A percentile compares a stretch with the other conserved stretches of the same genome.
These are phyloP conservation scores for Capreolus pygargus DNA, from an alignment of 2,113 vertebrate species.

Conservation along the genomic window DNA sequence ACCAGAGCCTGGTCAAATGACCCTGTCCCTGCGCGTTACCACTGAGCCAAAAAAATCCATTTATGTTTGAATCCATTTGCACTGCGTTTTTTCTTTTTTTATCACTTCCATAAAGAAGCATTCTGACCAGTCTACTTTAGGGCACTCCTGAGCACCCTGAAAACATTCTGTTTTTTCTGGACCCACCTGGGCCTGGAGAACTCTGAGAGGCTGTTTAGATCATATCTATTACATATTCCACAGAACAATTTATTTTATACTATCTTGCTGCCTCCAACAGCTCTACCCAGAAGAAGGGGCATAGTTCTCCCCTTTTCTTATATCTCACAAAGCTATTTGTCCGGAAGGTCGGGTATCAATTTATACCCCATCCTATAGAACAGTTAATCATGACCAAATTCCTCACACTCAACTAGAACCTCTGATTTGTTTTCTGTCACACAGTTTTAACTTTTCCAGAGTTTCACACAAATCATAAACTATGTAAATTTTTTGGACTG, in stretches of 20 bases:
- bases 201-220: background rate
- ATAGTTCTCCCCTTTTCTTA: background rate
- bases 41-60: background rate
- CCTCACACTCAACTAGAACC: background rate
- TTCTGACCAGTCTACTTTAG: background rate
- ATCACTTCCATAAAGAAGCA: background rate
- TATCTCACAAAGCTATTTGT: background rate
- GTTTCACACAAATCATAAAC: background rate
- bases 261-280: background rate
- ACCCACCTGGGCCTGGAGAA: background rate
- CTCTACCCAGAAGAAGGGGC: background rate
- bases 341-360: rapidly evolving
- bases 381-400: background rate
- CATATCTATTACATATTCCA: background rate
- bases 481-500: background rate
- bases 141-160: background rate
- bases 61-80: background rate
- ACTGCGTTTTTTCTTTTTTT: background rate
- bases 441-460: background rate
- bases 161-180: background rate
- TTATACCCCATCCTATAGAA: background rate
- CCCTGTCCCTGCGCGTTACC: background rate
- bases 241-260: background rate
- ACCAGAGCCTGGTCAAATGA: background rate
- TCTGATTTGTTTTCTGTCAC: background rate